A percentile compares a stretch with the other conserved stretches of the same genome.
Conservation (phyloP, 2,113 vertebrate species). For the Urocolius indicus region DNA sequence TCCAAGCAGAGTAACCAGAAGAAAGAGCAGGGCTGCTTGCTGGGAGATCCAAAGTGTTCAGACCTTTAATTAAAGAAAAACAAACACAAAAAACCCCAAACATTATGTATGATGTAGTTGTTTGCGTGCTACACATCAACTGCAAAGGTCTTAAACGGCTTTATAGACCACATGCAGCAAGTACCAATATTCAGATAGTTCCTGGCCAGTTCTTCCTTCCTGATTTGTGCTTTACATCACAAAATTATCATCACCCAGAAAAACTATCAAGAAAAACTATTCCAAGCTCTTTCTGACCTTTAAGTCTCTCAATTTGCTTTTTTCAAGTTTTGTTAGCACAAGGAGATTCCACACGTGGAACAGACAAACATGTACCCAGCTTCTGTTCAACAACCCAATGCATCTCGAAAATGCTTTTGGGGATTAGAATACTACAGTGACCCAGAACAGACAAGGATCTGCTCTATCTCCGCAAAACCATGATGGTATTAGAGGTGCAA, state of each 20-base stretch:
- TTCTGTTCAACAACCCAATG: not conserved
- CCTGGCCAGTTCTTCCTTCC: not conserved
- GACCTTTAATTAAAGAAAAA: constrained; percentile 60
- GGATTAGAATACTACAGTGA: not conserved
- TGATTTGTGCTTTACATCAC: accelerated
- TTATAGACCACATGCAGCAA: not conserved
- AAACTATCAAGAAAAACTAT: not conserved
- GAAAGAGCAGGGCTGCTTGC: constrained; percentile 38
- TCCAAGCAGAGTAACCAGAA: constrained; percentile 71
- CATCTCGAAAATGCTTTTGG: not conserved
- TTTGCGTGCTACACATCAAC: not conserved
- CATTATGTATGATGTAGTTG: not conserved
- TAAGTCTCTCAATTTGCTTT: not conserved
- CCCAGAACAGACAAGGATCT: not conserved
- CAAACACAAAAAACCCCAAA: not conserved
- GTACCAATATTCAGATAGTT: not conserved
- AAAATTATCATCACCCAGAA: not conserved
- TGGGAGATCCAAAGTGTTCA: constrained; percentile 30
- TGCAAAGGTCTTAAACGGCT: not conserved
- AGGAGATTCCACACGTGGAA: not conserved
- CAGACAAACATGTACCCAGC: not conserved
- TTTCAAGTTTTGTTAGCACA: not conserved
- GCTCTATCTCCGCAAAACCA: not conserved
- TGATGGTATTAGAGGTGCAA: not conserved
- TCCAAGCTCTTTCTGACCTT: not conserved